Evolutionary conservation across 2,888 invertebrate genomes (phyloP).

Genomic region (Rhorus exstirpatorius): DNA sequence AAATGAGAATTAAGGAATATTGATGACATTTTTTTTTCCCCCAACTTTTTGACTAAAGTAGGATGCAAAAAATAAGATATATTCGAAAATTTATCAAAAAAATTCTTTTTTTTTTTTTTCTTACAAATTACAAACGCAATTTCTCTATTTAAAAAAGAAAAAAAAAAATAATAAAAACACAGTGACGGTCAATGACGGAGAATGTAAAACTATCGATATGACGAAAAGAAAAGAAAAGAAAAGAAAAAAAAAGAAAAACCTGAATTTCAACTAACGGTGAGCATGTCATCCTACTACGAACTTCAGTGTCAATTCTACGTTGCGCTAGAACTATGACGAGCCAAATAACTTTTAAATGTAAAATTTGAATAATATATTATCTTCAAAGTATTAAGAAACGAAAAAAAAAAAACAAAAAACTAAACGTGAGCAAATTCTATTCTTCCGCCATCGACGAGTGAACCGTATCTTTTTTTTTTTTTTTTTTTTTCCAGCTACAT

Average conservation of each 20-base stretch:
- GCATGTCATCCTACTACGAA: constrained; percentile 81
- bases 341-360: constrained; percentile 86
- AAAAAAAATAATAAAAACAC: constrained; percentile 77
- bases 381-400: constrained; percentile 81
- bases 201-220: constrained; percentile 61
- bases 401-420: constrained; percentile 33
- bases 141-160: constrained; percentile 57
- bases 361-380: constrained; percentile 85
- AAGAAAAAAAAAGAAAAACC: too few relatives aligned
- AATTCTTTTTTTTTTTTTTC: constrained; percentile 80
- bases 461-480: constrained; percentile 32
- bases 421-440: constrained; percentile 32
- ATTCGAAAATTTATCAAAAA: constrained; percentile 83
- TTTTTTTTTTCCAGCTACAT: constrained; percentile 10
- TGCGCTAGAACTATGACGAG: constrained; percentile 85
- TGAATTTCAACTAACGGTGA: constrained; percentile 79
- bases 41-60: constrained; percentile 72
- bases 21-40: constrained; percentile 61
- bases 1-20: constrained; percentile 59
- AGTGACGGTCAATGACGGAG: constrained; percentile 78
- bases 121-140: constrained; percentile 79
- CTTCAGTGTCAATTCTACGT: constrained; percentile 85
- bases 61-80: constrained; percentile 80
- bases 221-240: constrained; percentile 27
- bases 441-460: constrained; percentile 58